Base-by-base conservation (phyloP, 2,797 vertebrate species). In the Fistularia commersonii region DNA sequence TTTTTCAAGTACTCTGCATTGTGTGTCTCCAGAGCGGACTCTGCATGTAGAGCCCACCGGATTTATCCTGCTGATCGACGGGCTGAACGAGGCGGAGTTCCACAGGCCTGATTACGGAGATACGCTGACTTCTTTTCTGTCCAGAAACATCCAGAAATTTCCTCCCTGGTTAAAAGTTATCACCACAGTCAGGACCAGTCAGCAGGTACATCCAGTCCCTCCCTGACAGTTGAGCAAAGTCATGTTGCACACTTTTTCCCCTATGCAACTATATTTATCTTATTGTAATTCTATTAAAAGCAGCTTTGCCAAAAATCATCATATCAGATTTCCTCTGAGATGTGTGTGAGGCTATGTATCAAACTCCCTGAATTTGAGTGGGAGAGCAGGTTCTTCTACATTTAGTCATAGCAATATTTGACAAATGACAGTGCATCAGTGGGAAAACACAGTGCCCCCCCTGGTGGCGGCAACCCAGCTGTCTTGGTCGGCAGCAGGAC, bases 21-120 rank as follows among this genome's bases (percentile, higher is more conserved):
- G n/a, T 45, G 48, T 9, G 38, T 53, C 6, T 54, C 3, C 83
- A 98, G 96, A 98, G 88, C 90, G 93, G 81, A 97, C 95, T 86
- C 89, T 98, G 23, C 92, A 93, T 65, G 82, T 49, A 32, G 85
- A 85, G 3, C 92, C 93, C 79, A 90, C 93, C 67, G 94, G 96
- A 82, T 90, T 95, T 78, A 93, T 99, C 75, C 87, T 99, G 42
- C 81, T 99, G 74, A 94, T 99, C 50, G 96, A 99, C 66, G 96
- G 96, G 32, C 87, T 99, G 73, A 98, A 98, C 5, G 96, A 99
- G 82, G 96, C 96, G 7, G 96, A 99, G 90, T 99, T 99, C 82
- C 96, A 99, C 85, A 95, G 97, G 44, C 96, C 96, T 0, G 96
- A 99, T 84, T 98, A 98, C 10, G 96, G 96, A 31, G 93, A 99